These are phyloP conservation scores for Cryptoprocta ferox DNA, from an alignment of 2,797 vertebrate species.

Conservation along the genomic window DNA sequence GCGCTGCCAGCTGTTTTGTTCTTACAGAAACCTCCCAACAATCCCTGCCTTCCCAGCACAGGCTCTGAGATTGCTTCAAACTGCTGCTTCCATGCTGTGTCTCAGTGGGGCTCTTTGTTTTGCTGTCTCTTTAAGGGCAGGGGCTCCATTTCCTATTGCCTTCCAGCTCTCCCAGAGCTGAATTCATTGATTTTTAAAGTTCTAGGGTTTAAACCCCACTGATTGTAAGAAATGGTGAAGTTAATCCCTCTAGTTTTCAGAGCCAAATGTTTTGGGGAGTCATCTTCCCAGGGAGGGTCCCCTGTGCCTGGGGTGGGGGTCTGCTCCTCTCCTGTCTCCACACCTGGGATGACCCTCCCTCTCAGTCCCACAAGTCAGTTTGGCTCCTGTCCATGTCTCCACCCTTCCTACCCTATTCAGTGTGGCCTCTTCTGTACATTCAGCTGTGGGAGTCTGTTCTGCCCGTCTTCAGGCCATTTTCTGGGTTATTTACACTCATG, in stretches of 20 bases:
- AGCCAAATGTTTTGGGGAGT: background rate
- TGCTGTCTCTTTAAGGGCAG: background rate
- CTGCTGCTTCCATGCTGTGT: background rate
- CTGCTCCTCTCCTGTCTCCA: background rate
- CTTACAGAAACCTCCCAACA: background rate
- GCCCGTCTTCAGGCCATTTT: background rate
- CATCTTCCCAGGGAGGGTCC: background rate
- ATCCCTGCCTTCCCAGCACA: background rate
- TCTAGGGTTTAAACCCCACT: background rate
- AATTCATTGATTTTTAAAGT: background rate
- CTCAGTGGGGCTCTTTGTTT: background rate
- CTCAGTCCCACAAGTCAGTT: background rate
- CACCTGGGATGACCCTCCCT: background rate
- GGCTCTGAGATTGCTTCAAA: background rate
- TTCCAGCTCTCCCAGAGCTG: background rate
- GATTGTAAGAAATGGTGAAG: background rate
- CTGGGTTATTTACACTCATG: background rate
- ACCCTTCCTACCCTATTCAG: background rate
- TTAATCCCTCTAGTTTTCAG: background rate
- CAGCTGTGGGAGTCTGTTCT: background rate
- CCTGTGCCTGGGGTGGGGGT: background rate
- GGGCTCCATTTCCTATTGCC: background rate
- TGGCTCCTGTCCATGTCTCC: background rate
- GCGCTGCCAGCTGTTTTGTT: background rate
- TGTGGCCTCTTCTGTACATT: background rate